Conservation (phyloP, 2,888 invertebrate species). For the Cerceris rybyensis region DNA sequence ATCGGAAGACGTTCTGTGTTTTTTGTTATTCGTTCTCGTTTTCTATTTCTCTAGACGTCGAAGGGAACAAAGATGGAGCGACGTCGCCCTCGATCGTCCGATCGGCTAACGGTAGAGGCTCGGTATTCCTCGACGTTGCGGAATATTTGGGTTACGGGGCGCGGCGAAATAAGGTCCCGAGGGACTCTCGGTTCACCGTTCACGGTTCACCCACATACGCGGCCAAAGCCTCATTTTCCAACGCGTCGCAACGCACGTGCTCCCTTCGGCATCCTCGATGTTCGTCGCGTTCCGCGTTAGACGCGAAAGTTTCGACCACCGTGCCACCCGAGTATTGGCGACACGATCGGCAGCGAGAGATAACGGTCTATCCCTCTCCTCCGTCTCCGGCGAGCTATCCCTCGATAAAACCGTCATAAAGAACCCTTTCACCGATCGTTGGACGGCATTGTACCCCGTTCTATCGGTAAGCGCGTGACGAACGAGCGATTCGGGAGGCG, state of each 20-base stretch:
- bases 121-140: too few relatives aligned
- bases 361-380: not conserved
- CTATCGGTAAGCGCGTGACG: not conserved
- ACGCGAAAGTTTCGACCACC: too few relatives aligned
- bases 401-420: conserved; percentile 1
- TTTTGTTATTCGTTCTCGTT: too few relatives aligned
- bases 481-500: not conserved
- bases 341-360: not conserved
- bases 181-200: conserved; percentile 59
- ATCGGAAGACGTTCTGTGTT: too few relatives aligned
- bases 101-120: too few relatives aligned
- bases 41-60: too few relatives aligned
- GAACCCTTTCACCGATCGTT: not conserved
- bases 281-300: conserved; percentile 26
- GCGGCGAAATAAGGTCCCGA: conserved; percentile 59
- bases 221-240: conserved; percentile 39
- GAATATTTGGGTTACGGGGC: conserved; percentile 69
- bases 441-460: not conserved
- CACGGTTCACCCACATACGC: conserved; percentile 58
- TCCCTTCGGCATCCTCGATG: not conserved
- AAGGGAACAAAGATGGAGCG: too few relatives aligned
- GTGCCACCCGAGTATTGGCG: not conserved
- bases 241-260: conserved; percentile 8
- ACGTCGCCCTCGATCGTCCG: too few relatives aligned
- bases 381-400: not conserved